Evolutionary conservation across 2,797 vertebrate genomes (phyloP).

Genomic region (Arrhamphus sclerolepis): DNA sequence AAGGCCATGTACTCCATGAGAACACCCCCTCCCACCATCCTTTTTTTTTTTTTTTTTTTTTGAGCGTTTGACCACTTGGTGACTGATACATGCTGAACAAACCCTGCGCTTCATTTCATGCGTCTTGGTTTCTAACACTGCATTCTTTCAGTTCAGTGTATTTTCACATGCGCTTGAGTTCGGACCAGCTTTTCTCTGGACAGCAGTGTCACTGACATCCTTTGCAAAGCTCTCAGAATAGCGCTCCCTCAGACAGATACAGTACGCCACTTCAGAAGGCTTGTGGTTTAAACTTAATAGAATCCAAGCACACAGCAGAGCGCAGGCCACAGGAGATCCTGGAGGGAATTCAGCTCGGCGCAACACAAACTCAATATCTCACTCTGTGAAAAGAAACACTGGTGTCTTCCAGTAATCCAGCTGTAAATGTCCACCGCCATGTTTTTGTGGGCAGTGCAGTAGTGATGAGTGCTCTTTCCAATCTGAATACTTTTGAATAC

Average conservation of each 20-base stretch:
- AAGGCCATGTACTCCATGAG: background rate
- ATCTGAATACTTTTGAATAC: too few relatives aligned
- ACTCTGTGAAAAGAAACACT: slow-evolving; percentile 15
- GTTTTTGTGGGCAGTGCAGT: background rate
- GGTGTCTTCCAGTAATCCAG: slow-evolving; percentile 16
- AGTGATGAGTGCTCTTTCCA: background rate
- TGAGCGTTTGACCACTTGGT: background rate
- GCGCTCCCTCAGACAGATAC: slow-evolving; percentile 52
- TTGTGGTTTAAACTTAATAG: slow-evolving; percentile 55
- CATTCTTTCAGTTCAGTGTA: background rate
- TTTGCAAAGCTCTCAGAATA: slow-evolving; percentile 59
- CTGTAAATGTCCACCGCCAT: background rate
- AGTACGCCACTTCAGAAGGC: slow-evolving; percentile 65
- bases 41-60: too few relatives aligned
- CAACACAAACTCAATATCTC: slow-evolving; percentile 19
- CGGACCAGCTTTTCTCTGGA: slow-evolving; percentile 39
- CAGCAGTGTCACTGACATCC: slow-evolving; percentile 33
- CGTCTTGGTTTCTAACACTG: background rate
- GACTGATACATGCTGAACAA: background rate
- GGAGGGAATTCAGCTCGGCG: background rate
- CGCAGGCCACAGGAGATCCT: slow-evolving; percentile 8
- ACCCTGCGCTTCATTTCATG: too few relatives aligned
- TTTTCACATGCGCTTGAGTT: slow-evolving; percentile 7
- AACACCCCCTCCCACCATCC: background rate
- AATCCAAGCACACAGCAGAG: slow-evolving; percentile 36